A percentile compares a stretch with the other conserved stretches of the same genome.
These are phyloP conservation scores for Tetragonula clypearis DNA, from an alignment of 1,140 invertebrate species.

Conservation along the genomic window DNA sequence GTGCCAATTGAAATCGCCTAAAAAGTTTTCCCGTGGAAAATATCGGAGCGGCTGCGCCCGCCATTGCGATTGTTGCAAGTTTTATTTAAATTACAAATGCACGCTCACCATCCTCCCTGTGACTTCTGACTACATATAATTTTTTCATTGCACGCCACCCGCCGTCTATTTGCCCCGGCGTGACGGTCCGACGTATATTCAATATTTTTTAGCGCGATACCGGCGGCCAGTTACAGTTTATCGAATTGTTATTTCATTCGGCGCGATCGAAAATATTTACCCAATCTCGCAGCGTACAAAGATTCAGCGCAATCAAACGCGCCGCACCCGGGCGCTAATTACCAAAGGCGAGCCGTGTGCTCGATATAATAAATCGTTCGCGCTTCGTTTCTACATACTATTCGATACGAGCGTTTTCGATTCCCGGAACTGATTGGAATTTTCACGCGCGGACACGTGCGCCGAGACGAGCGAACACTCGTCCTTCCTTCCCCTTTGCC, in stretches of 20 bases:
- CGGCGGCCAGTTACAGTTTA: conserved; percentile 12
- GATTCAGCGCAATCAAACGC: not conserved
- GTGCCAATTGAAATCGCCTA: not conserved
- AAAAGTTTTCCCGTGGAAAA: not conserved
- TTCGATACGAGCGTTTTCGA: not conserved
- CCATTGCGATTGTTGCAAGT: conserved; percentile 29
- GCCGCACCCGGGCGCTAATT: conserved; percentile 23
- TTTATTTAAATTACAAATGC: conserved; percentile 47
- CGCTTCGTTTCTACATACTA: not conserved
- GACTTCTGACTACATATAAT: conserved; percentile 30
- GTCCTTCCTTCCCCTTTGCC: too few species aligned
- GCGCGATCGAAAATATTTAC: conserved; percentile 41
- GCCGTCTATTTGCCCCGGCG: conserved; percentile 1
- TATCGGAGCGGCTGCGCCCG: not conserved
- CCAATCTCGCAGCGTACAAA: conserved; percentile 2
- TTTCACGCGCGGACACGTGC: not conserved
- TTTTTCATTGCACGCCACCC: conserved; percentile 21
- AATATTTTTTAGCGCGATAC: conserved; percentile 31
- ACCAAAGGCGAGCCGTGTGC: not conserved
- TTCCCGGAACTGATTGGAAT: not conserved
- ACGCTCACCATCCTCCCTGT: not conserved
- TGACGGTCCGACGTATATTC: not conserved
- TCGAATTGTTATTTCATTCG: conserved; percentile 41
- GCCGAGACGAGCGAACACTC: not conserved
- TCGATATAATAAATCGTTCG: conserved; percentile 2